Evolutionary conservation across 2,888 invertebrate genomes (phyloP).

Genomic region (Nephrocerus scutellatus): DNA sequence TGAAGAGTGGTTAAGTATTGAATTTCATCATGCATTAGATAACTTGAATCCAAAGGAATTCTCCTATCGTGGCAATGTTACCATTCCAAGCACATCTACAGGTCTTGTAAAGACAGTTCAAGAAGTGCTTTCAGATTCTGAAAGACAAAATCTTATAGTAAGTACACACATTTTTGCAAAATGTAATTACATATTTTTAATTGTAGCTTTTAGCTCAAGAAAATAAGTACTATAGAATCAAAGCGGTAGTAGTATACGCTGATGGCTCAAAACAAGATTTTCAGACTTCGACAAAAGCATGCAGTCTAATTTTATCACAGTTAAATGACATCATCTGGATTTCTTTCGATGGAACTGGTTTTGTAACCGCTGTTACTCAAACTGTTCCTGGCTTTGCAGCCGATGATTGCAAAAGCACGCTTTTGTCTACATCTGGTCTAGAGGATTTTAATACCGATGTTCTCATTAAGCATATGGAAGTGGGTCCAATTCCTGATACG

Average conservation of each 20-base stretch:
- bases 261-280: conserved; percentile 63
- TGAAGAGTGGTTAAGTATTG: conserved; percentile 66
- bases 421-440: conserved; percentile 41
- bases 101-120: conserved; percentile 60
- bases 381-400: conserved; percentile 51
- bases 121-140: conserved; percentile 51
- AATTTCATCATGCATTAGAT: conserved; percentile 62
- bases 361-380: conserved; percentile 64
- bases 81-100: conserved; percentile 62
- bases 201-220: conserved; percentile 56
- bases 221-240: conserved; percentile 69
- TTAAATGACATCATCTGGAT: conserved; percentile 72
- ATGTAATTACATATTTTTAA: conserved; percentile 1
- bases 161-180: conserved; percentile 5
- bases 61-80: conserved; percentile 61
- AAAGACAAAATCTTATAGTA: conserved; percentile 56
- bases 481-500: conserved; percentile 90
- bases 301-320: conserved; percentile 66
- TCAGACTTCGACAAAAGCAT: conserved; percentile 73
- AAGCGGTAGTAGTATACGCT: conserved; percentile 60
- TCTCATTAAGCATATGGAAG: conserved; percentile 69
- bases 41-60: conserved; percentile 51
- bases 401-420: conserved; percentile 25
- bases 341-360: conserved; percentile 72
- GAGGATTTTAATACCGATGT: conserved; percentile 68